Evolutionary conservation across 64 coral and sea anemone species (phyloP).

Genomic region (Montipora sp.): DNA sequence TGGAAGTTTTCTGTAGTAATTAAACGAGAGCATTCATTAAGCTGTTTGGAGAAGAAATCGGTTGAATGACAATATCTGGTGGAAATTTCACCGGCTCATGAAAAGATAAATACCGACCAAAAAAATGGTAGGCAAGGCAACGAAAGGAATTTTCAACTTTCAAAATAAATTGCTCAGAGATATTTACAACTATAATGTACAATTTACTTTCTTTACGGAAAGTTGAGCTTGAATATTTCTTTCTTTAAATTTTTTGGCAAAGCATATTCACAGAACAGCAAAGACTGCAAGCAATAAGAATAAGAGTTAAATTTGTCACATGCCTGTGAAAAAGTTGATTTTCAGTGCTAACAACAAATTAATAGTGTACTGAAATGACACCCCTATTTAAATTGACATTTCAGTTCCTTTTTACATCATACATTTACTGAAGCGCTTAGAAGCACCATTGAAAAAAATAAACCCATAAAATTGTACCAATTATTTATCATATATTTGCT

Average conservation of each 20-base stretch:
- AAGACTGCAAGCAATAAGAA: not conserved
- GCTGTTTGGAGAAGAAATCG: not conserved
- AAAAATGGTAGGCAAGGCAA: not conserved
- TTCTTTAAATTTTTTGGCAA: not conserved
- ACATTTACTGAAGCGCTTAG: not conserved
- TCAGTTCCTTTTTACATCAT: too few relatives aligned
- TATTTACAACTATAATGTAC: slow-evolving; percentile 26
- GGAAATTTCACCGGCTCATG: not conserved
- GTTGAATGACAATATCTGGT: too few relatives aligned
- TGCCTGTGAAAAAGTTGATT: too few relatives aligned
- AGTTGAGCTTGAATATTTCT: not conserved
- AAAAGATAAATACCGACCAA: not conserved
- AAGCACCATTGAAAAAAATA: not conserved
- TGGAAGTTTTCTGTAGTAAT: too few relatives aligned
- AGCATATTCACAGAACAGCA: not conserved
- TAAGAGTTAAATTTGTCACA: not conserved
- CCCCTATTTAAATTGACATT: too few relatives aligned
- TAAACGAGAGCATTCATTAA: not conserved
- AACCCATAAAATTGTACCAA: not conserved
- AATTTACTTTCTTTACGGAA: slow-evolving; percentile 9
- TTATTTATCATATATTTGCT: not conserved
- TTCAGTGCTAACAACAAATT: too few relatives aligned
- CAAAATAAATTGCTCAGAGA: slow-evolving; percentile 1
- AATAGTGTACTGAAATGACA: too few relatives aligned
- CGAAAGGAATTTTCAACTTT: not conserved